Evolutionary conservation across 2,888 invertebrate species (phyloP), one percentile per base, ranked within the genome.

Genomic region (Axea sp.): DNA sequence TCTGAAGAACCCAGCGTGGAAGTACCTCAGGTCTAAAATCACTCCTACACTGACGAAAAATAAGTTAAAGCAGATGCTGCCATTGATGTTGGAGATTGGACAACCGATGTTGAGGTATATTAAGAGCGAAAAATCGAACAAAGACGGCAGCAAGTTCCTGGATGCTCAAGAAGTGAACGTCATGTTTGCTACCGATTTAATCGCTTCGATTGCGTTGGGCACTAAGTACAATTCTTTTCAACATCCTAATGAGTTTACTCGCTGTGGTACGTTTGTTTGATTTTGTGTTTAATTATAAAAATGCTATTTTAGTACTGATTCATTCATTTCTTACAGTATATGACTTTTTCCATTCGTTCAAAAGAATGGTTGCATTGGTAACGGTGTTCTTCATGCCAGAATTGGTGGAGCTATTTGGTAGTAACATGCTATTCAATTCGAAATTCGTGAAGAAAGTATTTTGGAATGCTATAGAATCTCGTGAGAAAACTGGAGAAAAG

Each of bases 21-120:
- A 88, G 77, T 84, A 83, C 24, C 78, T 90, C 8, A 84, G 91
- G 14, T 78, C 87, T 0, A 90, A 90, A 73, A 81, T 91, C 19
- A 88, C 90, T 0, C 90, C 91, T 0, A 88, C 89, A 0, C 89
- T 91, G 77, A 89, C 90, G 0, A 88, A 89, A 0, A 90, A 89
- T 11, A 91, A 91, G 80, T 83, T 91, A 57, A 90, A 89, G 78
- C 83, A 81, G 31, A 90, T 91, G 90, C 86, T 89, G 15, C 86
- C 87, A 0, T 82, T 89, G 19, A 88, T 90, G 81, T 76, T 84
- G 28, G 86, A 88, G 37, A 88, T 87, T 17, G 84, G 86, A 0
- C 33, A 80, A 0, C 83, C 84, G 0, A 84, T 85, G 85, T 80
- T 84, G 75, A 35, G 78, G 3, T 82, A 78, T 31, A 49, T 86